Percentiles rank a stretch among this genome's conserved stretches.
Evolutionary conservation across 2,888 invertebrate genomes (phyloP).

Genomic region (Synergus gifuensis): DNA sequence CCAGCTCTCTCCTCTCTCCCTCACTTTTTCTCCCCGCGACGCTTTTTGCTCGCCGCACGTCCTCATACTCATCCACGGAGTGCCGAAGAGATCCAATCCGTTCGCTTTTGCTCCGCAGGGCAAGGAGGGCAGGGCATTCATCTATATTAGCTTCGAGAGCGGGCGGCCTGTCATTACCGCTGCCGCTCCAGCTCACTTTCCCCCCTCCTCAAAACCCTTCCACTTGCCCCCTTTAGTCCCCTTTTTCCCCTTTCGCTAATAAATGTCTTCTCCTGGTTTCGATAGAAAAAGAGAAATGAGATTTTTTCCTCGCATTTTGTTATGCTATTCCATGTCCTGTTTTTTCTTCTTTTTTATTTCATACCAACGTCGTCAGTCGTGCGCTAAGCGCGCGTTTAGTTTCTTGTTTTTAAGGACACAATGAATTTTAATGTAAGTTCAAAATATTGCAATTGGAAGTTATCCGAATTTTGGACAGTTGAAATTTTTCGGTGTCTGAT

Average conservation of each 20-base stretch:
- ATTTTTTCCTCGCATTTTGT: conserved; percentile 14
- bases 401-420: too few species aligned
- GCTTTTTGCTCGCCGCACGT: conserved; percentile 54
- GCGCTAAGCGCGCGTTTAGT: too few species aligned
- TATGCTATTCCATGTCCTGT: not conserved
- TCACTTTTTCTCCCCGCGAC: conserved; percentile 38
- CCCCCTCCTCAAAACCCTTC: conserved; percentile 48
- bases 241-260: conserved; percentile 42
- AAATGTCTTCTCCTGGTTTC: conserved; percentile 41
- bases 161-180: conserved; percentile 78
- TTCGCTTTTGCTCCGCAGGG: conserved; percentile 68
- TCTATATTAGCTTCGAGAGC: conserved; percentile 78
- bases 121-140: conserved; percentile 77
- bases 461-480: too few species aligned
- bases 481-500: too few species aligned
- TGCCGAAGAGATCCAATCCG: conserved; percentile 57
- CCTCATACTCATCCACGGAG: conserved; percentile 51
- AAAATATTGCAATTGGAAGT: too few species aligned
- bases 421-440: too few species aligned
- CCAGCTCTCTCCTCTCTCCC: conserved; percentile 45
- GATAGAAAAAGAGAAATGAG: not conserved
- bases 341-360: not conserved
- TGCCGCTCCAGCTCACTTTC: conserved; percentile 69
- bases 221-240: conserved; percentile 47
- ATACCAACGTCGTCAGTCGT: too few species aligned